Percentiles rank a stretch among this genome's conserved stretches.
These are phyloP conservation scores for Mionectes macconnelli DNA, from an alignment of 2,113 vertebrate species.

Conservation along the genomic window DNA sequence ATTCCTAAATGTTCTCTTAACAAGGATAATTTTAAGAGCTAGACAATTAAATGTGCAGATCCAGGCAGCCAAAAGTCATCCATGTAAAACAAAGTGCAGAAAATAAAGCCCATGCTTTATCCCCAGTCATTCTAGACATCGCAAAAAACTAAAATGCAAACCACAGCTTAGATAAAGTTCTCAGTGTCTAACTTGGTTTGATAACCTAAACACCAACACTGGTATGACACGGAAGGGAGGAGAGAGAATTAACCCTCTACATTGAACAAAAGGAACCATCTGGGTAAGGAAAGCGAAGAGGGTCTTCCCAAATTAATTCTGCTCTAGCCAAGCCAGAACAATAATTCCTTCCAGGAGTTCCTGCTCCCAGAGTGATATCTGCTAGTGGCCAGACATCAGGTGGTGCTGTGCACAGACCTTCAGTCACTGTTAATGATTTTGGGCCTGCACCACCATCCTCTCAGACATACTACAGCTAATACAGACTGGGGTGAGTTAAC, in stretches of 20 bases:
- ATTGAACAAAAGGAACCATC: neutral
- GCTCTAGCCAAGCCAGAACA: neutral
- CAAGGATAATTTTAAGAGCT: neutral
- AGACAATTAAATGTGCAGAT: neutral
- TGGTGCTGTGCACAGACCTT: neutral
- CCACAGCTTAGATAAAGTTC: neutral
- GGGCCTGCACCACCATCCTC: accelerated
- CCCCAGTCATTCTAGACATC: neutral
- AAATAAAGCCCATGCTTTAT: neutral
- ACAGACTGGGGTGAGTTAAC: neutral
- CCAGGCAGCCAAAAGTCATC: neutral
- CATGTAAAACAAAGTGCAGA: neutral
- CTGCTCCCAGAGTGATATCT: neutral
- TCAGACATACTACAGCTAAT: neutral
- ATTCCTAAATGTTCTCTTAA: neutral
- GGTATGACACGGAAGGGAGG: neutral
- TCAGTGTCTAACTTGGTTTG: neutral
- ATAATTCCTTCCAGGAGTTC: neutral
- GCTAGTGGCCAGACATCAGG: neutral
- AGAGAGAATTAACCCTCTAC: neutral
- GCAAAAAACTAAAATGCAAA: neutral
- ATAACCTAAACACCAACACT: neutral
- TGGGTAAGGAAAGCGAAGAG: neutral
- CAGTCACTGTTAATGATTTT: neutral
- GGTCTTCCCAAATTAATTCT: neutral